These are phyloP conservation scores for Pavo muticus DNA, from an alignment of 2,113 vertebrate species.

Conservation along the genomic window DNA sequence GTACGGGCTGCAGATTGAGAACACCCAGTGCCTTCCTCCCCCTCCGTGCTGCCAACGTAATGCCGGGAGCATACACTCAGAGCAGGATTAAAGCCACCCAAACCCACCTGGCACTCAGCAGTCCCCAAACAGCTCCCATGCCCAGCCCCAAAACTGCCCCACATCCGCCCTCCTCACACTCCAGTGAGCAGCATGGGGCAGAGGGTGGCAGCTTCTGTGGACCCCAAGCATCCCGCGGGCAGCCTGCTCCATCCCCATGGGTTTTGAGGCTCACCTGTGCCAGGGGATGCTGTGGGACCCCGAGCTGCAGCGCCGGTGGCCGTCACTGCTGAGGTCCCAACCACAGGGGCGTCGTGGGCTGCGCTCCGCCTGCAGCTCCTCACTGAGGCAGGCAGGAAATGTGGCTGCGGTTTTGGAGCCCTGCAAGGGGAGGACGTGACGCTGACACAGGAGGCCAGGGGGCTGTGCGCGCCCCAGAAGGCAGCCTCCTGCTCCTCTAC, in stretches of 20 bases:
- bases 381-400: neutral
- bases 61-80: neutral
- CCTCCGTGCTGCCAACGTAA: neutral
- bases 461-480: neutral
- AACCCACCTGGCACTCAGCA: accelerated
- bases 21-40: accelerated
- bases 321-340: neutral
- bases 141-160: neutral
- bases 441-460: accelerated
- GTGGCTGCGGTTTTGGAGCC: neutral
- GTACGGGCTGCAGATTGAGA: accelerated
- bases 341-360: neutral
- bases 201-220: neutral
- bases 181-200: neutral
- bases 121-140: accelerated
- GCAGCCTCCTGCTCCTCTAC: neutral
- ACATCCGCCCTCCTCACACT: accelerated
- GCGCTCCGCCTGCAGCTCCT: neutral
- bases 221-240: neutral
- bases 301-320: accelerated
- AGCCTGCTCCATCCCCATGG: neutral
- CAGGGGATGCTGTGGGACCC: accelerated
- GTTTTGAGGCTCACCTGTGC: constrained; percentile 4
- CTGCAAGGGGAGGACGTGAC: neutral
- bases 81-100: neutral